phyloP scores from a whole-genome alignment of 2,888 invertebrate species.

The Cryptocephalus moraei region DNA sequence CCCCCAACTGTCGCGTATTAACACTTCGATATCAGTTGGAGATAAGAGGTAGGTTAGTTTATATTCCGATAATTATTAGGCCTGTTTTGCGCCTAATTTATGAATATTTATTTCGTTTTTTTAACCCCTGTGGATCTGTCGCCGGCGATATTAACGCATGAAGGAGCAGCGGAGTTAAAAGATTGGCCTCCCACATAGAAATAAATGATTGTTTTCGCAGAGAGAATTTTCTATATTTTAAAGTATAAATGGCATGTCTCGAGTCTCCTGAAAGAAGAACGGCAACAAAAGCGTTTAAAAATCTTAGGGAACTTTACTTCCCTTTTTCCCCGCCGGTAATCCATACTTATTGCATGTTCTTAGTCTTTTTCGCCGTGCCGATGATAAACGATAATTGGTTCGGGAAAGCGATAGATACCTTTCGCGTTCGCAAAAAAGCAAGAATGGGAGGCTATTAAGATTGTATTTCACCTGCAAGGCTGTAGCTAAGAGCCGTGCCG shows the following conservation, averaged over 20 bases:
- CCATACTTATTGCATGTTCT: conserved; percentile 38
- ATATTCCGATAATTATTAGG: conserved; percentile 26
- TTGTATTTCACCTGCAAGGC: no score
- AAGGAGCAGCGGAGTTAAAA: conserved; percentile 11
- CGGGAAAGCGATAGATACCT: conserved; percentile 10
- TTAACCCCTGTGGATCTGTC: background rate
- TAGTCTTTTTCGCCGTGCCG: conserved; percentile 30
- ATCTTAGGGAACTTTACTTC: conserved; percentile 23
- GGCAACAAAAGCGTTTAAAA: no score
- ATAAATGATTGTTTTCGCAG: no score
- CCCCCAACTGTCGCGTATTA: conserved; percentile 27
- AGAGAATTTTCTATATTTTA: no score
- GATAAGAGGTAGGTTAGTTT: conserved; percentile 22
- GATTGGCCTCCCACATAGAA: no score
- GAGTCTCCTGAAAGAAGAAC: no score
- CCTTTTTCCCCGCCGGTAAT: conserved; percentile 35
- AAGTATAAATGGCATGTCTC: no score
- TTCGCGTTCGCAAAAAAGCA: no score
- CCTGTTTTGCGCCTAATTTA: conserved; percentile 21
- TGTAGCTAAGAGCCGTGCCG: no score
- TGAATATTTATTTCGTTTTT: conserved; percentile 11
- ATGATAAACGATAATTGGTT: conserved; percentile 39
- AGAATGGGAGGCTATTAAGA: no score
- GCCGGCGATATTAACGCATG: conserved; percentile 4
- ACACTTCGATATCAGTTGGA: conserved; percentile 24